Evolutionary conservation across 2,113 vertebrate species (phyloP).

Genomic region (Laticauda colubrina): DNA sequence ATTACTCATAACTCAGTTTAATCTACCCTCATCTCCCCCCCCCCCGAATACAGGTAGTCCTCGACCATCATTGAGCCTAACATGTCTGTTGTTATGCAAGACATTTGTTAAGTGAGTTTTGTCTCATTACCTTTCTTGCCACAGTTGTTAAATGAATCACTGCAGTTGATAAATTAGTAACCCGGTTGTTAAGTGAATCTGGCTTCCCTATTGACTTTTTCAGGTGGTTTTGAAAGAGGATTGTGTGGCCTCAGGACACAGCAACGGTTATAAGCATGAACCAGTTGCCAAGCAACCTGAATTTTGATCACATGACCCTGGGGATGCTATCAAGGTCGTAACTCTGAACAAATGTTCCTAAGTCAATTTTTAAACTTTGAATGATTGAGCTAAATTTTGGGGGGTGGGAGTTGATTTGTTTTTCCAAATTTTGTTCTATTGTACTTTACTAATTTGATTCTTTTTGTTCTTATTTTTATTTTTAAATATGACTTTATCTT

Average conservation of each 20-base stretch:
- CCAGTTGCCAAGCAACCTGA: not conserved
- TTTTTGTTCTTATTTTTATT: too few species aligned
- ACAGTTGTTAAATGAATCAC: not conserved
- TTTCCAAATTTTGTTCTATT: too few species aligned
- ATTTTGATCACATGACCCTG: not conserved
- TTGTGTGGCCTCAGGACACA: not conserved
- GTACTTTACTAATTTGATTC: too few species aligned
- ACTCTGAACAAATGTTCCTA: not conserved
- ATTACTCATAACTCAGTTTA: not conserved
- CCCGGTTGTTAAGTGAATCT: not conserved
- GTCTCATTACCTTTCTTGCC: not conserved
- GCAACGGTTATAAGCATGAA: not conserved
- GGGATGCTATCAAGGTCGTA: not conserved
- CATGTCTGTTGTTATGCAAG: not conserved
- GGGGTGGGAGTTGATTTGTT: too few species aligned
- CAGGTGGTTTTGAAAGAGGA: not conserved
- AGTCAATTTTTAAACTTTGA: not conserved
- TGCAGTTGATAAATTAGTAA: not conserved
- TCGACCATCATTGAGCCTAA: not conserved
- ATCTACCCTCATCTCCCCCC: not conserved
- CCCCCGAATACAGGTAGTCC: not conserved
- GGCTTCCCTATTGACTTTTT: not conserved
- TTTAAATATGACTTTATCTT: too few species aligned
- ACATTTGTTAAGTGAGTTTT: not conserved
- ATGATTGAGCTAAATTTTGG: not conserved